These are phyloP conservation scores for Macrophya alboannulata DNA, from an alignment of 2,888 invertebrate genomes.

Conservation along the genomic window DNA sequence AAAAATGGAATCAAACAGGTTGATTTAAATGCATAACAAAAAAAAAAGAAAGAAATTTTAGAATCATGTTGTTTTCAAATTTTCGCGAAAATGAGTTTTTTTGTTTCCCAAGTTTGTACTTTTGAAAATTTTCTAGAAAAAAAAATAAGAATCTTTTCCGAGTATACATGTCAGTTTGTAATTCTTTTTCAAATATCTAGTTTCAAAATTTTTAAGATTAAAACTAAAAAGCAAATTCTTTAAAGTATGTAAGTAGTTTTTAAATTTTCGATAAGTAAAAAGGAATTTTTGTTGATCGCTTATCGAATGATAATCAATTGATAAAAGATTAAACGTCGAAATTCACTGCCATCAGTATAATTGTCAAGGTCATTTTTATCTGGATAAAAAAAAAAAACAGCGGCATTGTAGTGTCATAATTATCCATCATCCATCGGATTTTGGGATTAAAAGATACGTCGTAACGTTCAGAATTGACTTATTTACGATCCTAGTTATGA, in stretches of 20 bases:
- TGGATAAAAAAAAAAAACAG: background rate
- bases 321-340: background rate
- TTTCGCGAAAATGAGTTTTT: background rate
- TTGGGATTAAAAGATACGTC: background rate
- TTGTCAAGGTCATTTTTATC: conserved; percentile 46
- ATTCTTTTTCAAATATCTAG: too few relatives aligned
- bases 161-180: too few relatives aligned
- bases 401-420: background rate
- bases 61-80: background rate
- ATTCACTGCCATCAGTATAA: conserved; percentile 25
- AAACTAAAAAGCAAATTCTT: background rate
- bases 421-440: conserved; percentile 10
- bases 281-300: background rate
- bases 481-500: conserved; percentile 3
- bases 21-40: background rate
- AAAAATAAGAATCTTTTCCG: background rate
- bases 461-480: background rate
- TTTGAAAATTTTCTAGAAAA: background rate
- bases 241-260: background rate
- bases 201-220: background rate
- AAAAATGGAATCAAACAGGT: background rate
- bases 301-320: background rate
- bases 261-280: background rate
- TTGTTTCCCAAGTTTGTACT: background rate
- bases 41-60: background rate